phyloP scores from a whole-genome alignment of 35 echinoderm and acorn worm genomes.

The Ophiothrix spiculata region DNA sequence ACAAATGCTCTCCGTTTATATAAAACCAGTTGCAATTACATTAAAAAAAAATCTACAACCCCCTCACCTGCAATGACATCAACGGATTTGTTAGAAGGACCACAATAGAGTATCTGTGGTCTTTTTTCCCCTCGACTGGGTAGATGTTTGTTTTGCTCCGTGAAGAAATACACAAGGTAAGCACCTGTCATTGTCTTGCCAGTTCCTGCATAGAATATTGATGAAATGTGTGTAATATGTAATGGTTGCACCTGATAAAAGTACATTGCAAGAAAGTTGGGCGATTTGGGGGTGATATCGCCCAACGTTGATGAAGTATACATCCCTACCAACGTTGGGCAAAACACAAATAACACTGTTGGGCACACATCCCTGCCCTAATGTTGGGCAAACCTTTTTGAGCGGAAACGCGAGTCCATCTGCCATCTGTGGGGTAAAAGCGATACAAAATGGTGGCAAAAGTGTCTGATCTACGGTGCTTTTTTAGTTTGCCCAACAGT shows the following conservation, averaged over 20 bases:
- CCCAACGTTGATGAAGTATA: no score
- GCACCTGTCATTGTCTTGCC: conserved; percentile 70
- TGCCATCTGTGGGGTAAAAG: no score
- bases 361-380: no score
- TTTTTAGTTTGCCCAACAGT: no score
- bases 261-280: not conserved
- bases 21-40: not conserved
- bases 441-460: no score
- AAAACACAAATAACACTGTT: no score
- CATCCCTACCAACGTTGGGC: no score
- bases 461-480: no score
- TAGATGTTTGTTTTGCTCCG: conserved; percentile 36
- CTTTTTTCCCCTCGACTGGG: conserved; percentile 14
- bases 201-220: conserved; percentile 64
- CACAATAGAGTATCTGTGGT: conserved; percentile 68
- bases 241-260: not conserved
- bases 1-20: not conserved
- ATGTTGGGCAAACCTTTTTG: no score
- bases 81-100: conserved; percentile 79
- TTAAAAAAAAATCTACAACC: not conserved
- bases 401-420: no score
- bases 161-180: conserved; percentile 52
- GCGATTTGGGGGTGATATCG: no score
- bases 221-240: not conserved
- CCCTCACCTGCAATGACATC: conserved; percentile 68